Percentiles rank a stretch among this genome's conserved stretches.
phyloP scores from a whole-genome alignment of 2,113 vertebrate species.

The Turnix velox region DNA sequence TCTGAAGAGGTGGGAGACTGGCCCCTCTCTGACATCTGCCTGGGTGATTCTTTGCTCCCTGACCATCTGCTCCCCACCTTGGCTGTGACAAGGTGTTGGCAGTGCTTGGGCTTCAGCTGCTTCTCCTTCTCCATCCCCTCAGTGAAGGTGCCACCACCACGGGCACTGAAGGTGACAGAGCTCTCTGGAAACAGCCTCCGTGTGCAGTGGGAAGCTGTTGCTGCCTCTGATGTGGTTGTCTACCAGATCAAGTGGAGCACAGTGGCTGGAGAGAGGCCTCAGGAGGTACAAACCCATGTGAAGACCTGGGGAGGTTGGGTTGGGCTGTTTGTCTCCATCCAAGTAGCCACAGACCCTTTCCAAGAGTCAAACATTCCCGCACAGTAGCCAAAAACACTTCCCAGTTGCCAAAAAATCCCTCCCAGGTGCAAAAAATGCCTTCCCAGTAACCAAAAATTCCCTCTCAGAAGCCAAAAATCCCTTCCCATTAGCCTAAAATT shows the following conservation, averaged over 20 bases:
- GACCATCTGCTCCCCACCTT: constrained; percentile 2
- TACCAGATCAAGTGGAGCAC: constrained; percentile 93
- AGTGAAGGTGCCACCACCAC: constrained; percentile 87
- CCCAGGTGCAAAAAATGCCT: too few species aligned
- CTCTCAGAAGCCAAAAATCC: too few species aligned
- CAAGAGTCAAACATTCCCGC: too few species aligned
- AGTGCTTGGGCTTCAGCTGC: background rate
- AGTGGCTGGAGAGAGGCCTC: constrained; percentile 80
- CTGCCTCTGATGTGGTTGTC: constrained; percentile 81
- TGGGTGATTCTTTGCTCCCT: background rate
- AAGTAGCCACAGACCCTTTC: too few species aligned
- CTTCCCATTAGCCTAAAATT: too few species aligned
- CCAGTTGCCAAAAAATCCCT: too few species aligned
- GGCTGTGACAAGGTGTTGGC: background rate
- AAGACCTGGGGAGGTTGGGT: background rate
- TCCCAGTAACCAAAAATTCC: too few species aligned
- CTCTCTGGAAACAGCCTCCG: constrained; percentile 79
- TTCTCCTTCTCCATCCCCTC: background rate
- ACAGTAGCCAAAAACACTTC: too few species aligned
- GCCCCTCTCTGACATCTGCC: background rate
- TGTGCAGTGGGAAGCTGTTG: constrained; percentile 80
- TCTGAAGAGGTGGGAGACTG: background rate
- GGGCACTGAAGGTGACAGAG: constrained; percentile 79
- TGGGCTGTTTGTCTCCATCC: background rate
- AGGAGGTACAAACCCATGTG: constrained; percentile 71